Evolutionary conservation across 2,113 vertebrate genomes (phyloP).

Genomic region (Leuciscus idus): DNA sequence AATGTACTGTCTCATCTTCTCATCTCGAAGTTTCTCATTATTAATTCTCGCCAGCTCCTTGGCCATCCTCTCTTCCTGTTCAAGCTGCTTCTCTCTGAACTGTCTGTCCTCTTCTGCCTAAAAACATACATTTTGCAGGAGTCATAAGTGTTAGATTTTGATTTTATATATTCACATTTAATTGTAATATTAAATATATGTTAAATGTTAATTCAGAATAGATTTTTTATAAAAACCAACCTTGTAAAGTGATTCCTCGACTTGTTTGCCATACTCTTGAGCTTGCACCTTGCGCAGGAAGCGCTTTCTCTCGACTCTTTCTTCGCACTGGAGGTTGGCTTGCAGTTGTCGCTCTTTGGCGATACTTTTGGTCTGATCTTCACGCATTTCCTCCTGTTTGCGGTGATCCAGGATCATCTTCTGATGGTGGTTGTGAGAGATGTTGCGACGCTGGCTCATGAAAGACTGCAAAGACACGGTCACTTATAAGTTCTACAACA

Average conservation of each 20-base stretch:
- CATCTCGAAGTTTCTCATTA: slow-evolving; percentile 78
- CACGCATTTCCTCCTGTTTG: slow-evolving; percentile 61
- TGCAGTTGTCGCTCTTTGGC: slow-evolving; percentile 59
- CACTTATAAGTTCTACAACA: neutral
- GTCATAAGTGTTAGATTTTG: neutral
- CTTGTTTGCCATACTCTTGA: slow-evolving; percentile 74
- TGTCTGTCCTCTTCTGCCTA: slow-evolving; percentile 80
- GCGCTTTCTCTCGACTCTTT: slow-evolving; percentile 69
- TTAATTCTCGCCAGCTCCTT: slow-evolving; percentile 80
- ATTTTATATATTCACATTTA: neutral
- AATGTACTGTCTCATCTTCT: slow-evolving; percentile 88
- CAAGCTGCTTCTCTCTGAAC: slow-evolving; percentile 68
- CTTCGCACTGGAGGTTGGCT: slow-evolving; percentile 69
- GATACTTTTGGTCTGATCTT: slow-evolving; percentile 64
- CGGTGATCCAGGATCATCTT: slow-evolving; percentile 53
- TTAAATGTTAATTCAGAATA: neutral
- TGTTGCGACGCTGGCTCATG: slow-evolving; percentile 55
- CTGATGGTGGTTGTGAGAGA: slow-evolving; percentile 59
- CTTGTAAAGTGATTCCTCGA: slow-evolving; percentile 77
- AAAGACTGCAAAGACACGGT: slow-evolving; percentile 44
- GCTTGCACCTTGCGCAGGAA: slow-evolving; percentile 72
- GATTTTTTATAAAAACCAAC: slow-evolving; percentile 56
- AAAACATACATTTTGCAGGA: neutral
- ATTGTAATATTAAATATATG: neutral
- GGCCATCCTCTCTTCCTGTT: slow-evolving; percentile 85